Evolutionary conservation across 2,797 vertebrate species (phyloP).

Genomic region (Notolabrus celidotus): DNA sequence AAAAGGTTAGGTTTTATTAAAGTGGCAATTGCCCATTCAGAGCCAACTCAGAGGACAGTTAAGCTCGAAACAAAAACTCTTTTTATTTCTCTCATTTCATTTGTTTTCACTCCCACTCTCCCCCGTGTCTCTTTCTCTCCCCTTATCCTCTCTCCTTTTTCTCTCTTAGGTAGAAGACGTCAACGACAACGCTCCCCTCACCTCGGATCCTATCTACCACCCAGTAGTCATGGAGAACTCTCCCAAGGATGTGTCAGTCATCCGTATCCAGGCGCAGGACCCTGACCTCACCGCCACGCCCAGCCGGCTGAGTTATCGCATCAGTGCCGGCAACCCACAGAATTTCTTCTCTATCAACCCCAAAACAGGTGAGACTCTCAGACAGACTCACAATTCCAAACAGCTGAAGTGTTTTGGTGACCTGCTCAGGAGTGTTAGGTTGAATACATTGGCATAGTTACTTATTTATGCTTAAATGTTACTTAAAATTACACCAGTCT

Average conservation of each 20-base stretch:
- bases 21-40: conserved; percentile 5
- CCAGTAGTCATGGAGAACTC: conserved; percentile 95
- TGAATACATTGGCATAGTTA: background rate
- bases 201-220: conserved; percentile 96
- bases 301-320: conserved; percentile 91
- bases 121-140: background rate
- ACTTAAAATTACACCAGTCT: background rate
- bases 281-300: conserved; percentile 89
- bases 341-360: conserved; percentile 96
- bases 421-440: background rate
- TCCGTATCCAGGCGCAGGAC: conserved; percentile 95
- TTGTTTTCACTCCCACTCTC: background rate
- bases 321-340: conserved; percentile 97
- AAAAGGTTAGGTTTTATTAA: conserved; percentile 26
- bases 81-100: background rate
- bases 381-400: background rate
- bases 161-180: conserved; percentile 89
- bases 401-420: background rate
- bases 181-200: conserved; percentile 97
- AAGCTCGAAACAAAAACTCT: background rate
- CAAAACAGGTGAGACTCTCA: conserved; percentile 90
- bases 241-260: conserved; percentile 94
- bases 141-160: background rate
- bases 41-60: conserved; percentile 13
- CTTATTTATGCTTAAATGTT: background rate